Evolutionary conservation across 2,113 vertebrate species (phyloP), one percentile per base, ranked within the genome.

Genomic region (Choloepus hoffmanni): DNA sequence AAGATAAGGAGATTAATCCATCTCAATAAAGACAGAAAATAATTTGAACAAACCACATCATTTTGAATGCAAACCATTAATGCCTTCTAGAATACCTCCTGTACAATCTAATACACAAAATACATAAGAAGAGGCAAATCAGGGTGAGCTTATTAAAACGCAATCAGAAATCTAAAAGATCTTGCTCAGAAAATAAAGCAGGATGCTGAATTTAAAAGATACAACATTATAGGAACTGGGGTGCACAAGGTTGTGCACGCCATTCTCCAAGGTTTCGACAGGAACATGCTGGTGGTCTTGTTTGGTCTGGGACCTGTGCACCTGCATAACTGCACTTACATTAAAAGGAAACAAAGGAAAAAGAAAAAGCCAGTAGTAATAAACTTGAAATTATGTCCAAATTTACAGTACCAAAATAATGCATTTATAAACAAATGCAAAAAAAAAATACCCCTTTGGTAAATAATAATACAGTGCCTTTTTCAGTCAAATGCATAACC

Each of bases 21-120:
- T 98, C 97, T 98, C 96, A 98, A 97, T 98, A 98, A 98, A 98
- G 98, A 99, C 98, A 98, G 98, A 98, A 98, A 99, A 98, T 97
- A 98, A 97, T 97, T 92, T 98, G 98, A 98, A 98, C 98, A 98
- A 98, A 98, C 95, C 98, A 99, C 98, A 95, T 96, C 97, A 96
- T 98, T 97, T 74, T 90, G 96, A 97, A 98, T 97, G 98, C 98
- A 98, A 98, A 98, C 97, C 97, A 97, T 94, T 92, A 98, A 98
- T 77, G 96, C 98, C 98, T 98, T 98, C 98, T 98, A 98, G 97
- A 97, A 90, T 97, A 98, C 97, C 97, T 98, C 95, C 97, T 95
- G 89, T 96, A 98, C 98, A 97, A 96, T 91, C 97, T 95, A 98
- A 96, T 96, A 98, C 96, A 98, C 97, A 98, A 98, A 93, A 97